phyloP scores from a whole-genome alignment of 1,140 invertebrate genomes.

The Eupristina koningsbergeri region DNA sequence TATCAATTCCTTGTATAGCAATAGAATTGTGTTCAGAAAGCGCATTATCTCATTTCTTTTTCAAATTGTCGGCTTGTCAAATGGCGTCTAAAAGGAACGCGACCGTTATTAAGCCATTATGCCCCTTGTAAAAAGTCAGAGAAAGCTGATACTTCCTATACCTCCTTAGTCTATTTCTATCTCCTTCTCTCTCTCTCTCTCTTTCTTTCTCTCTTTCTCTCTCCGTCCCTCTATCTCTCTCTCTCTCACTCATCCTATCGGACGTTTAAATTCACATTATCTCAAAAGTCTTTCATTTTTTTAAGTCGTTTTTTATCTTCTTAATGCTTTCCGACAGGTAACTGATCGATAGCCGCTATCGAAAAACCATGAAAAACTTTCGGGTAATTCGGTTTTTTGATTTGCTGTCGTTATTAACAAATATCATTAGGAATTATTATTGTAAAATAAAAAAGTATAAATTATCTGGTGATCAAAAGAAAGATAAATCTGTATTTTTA shows the following conservation, averaged over 20 bases:
- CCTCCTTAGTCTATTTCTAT: slow-evolving; percentile 2
- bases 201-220: too few species aligned
- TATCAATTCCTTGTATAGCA: neutral
- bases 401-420: neutral
- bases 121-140: slow-evolving; percentile 19
- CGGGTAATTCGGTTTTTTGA: neutral
- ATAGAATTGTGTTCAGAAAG: neutral
- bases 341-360: slow-evolving; percentile 43
- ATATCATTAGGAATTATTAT: neutral
- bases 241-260: neutral
- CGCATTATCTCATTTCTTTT: neutral
- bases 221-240: neutral
- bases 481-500: too few species aligned
- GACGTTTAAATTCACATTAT: slow-evolving; percentile 47
- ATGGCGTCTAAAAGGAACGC: slow-evolving; percentile 11
- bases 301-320: neutral
- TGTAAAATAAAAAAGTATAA: too few species aligned
- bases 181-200: too few species aligned
- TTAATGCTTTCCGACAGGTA: slow-evolving; percentile 28
- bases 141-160: neutral
- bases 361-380: slow-evolving; percentile 20
- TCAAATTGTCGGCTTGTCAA: slow-evolving; percentile 33
- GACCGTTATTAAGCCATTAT: slow-evolving; percentile 48
- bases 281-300: slow-evolving; percentile 38
- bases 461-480: too few species aligned